phyloP scores from a whole-genome alignment of 2,797 vertebrate species.

The Pygocentrus nattereri region DNA sequence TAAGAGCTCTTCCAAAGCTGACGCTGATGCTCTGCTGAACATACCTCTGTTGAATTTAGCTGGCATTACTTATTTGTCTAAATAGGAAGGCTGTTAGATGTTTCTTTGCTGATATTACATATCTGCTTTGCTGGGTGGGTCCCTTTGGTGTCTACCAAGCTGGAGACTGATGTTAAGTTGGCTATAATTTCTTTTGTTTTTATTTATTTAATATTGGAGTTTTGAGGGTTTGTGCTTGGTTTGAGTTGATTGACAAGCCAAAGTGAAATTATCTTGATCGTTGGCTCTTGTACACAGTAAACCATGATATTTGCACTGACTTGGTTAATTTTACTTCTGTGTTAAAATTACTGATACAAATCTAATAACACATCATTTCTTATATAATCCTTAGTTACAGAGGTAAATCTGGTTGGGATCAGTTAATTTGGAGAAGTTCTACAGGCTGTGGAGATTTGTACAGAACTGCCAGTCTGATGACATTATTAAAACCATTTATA shows the following conservation, averaged over 20 bases:
- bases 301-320: too few species aligned
- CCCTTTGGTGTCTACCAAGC: neutral
- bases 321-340: too few species aligned
- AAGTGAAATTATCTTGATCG: neutral
- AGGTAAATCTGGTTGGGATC: too few species aligned
- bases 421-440: too few species aligned
- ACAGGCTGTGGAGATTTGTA: too few species aligned
- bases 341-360: too few species aligned
- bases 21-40: neutral
- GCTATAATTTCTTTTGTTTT: neutral
- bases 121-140: neutral
- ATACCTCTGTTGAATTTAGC: constrained; percentile 4
- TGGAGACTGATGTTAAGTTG: neutral
- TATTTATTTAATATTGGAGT: neutral
- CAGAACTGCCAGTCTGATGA: too few species aligned
- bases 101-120: constrained; percentile 2
- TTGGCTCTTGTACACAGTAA: too few species aligned
- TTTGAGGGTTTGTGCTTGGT: neutral
- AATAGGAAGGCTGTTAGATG: constrained; percentile 22
- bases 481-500: too few species aligned
- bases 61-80: constrained; percentile 44
- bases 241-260: neutral
- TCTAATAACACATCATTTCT: too few species aligned
- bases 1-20: neutral
- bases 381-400: too few species aligned